Evolutionary conservation across 2,888 invertebrate species (phyloP), one percentile per base, ranked within the genome.

Genomic region (Tortricodes alternella): DNA sequence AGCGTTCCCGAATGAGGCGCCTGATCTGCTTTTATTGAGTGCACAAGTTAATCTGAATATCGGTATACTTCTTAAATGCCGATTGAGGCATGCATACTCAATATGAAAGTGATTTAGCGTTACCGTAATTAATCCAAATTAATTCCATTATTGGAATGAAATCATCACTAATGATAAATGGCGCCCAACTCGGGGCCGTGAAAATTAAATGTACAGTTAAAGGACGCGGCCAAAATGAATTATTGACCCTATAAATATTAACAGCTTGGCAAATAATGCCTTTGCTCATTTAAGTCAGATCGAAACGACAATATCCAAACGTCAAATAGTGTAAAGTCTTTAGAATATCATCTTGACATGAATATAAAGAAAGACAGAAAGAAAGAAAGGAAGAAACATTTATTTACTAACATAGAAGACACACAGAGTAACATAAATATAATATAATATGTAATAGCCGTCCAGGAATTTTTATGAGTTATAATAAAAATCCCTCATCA

Each of bases 401-500:
- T n/a, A n/a, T 46, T 29, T 29, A 9, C 11, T 3, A 29, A 2
- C 29, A 5, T 11, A 3, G 4, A 29, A 11, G 2, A n/a, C 29
- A 3, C 27, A 27, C 7, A n/a, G 11, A 29, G 11, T 27, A 27
- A 27, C n/a, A n/a, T n/a, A 29, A 9, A 29, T 11, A n/a, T 5
- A 5, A 29, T 4, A 29, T 29, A 29, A 29, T 4, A n/a, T 21
- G 5, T 21, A 21, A 15, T 35, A 37, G 24, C 35, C 23, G 35
- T 24, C 24, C 7, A 19, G 23, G 9, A n/a, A n/a, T 37, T 19
- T 46, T 24, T 48, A 37, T 9, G 35, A 37, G 23, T 37, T 24
- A 11, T 24, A 48, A 48, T 44, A 27, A 48, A 32, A 50, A 41
- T 21, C 15, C 4, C 15, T 39, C 49, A 39, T 32, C 39, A 41